Base-by-base conservation (phyloP, 2,797 vertebrate species). In the Centropyge bicolor region DNA sequence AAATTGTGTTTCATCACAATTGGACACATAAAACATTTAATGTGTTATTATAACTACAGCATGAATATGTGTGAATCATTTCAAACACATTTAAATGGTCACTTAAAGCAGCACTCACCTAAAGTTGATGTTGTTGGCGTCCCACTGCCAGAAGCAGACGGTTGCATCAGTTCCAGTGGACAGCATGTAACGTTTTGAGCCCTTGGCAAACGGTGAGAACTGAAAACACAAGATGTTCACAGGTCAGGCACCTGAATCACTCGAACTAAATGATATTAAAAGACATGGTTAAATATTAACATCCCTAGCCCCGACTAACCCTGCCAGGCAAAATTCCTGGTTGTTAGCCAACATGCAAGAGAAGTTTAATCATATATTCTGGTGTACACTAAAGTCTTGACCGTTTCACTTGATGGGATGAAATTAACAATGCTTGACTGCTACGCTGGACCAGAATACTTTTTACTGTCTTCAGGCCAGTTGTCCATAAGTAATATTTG, bases 71-170 rank as follows among this genome's bases (percentile, higher is more conserved):
- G 0, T 54, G 6, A 68, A 43, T 16, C 35, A 38, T 64, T 63
- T 46, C 10, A 62, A 36, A 46, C 8, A 57, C 5, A 63, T 2
- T 54, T 12, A 35, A 68, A 35, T 1, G 20, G 13, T 19, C 7
- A 16, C 38, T 46, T 46, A 48, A 70, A 72, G 40, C 36, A 62
- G 35, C 22, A 56, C 90, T 90, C 92, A 99, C 98, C 95, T 98
- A 88, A 99, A 99, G 88, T 95, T 96, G 92, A 96, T 95, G 76
- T 97, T 96, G 83, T 96, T 94, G 74, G 95, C 93, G 51, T 99
- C 97, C 98, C 98, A 99, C 85, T 99, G 98, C 98, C 98, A 99
- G 88, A 99, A 98, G 89, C 97, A 99, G 78, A 99, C 97, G 0
- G 97, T 98, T 74, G 98, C 98, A 93, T 99, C 98, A 55, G 97